A percentile compares a stretch with the other conserved stretches of the same genome.
Evolutionary conservation across 2,888 invertebrate species (phyloP).

Genomic region (Autographa gamma): DNA sequence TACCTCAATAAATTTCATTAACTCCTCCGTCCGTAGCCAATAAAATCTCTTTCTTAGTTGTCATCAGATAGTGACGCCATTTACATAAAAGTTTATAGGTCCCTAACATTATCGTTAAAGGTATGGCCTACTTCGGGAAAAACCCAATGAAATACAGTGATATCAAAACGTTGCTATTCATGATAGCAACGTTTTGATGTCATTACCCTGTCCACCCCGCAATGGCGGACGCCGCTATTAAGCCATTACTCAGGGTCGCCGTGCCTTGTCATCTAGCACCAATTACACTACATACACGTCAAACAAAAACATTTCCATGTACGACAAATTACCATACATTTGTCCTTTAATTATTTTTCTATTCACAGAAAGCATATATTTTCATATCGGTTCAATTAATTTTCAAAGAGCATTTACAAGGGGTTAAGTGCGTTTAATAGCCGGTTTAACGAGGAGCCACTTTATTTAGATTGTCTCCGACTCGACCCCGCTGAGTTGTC

Average conservation of each 20-base stretch:
- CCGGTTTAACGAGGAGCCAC: slow-evolving; percentile 74
- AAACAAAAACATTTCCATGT: slow-evolving; percentile 53
- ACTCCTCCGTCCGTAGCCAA: slow-evolving; percentile 47
- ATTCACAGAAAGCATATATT: slow-evolving; percentile 56
- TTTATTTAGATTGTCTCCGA: slow-evolving; percentile 76
- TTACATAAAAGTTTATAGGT: slow-evolving; percentile 56
- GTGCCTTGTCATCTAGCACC: slow-evolving; percentile 70
- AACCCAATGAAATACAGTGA: slow-evolving; percentile 60
- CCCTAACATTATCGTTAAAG: slow-evolving; percentile 45
- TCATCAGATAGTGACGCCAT: slow-evolving; percentile 45
- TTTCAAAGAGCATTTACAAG: slow-evolving; percentile 60
- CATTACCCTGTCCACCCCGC: slow-evolving; percentile 68
- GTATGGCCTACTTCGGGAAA: slow-evolving; percentile 57
- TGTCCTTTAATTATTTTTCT: slow-evolving; percentile 63
- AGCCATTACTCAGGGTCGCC: slow-evolving; percentile 66
- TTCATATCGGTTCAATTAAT: slow-evolving; percentile 64
- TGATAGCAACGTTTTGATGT: slow-evolving; percentile 65
- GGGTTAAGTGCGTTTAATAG: slow-evolving; percentile 77
- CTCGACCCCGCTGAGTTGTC: slow-evolving; percentile 49
- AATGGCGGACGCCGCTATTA: slow-evolving; percentile 67
- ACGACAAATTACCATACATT: slow-evolving; percentile 46
- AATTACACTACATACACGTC: slow-evolving; percentile 61
- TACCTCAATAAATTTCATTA: slow-evolving; percentile 39
- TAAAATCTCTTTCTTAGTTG: slow-evolving; percentile 40
- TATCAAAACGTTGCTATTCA: too few species aligned